Base-by-base conservation (phyloP, 2,797 vertebrate genomes). In the Hephaestus fuliginosus region DNA sequence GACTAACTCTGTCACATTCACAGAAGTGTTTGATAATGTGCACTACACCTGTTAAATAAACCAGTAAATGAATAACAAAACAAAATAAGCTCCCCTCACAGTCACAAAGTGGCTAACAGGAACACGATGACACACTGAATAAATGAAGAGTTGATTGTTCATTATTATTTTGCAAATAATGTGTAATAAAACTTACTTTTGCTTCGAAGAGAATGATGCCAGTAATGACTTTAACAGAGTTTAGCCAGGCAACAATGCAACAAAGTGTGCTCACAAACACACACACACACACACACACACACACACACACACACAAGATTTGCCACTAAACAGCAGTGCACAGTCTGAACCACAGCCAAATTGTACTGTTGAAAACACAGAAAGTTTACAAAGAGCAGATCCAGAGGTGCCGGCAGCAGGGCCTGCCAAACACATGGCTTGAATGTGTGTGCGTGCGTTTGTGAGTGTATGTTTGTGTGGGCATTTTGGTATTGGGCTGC, bases 341-440 rank as follows among this genome's bases (percentile, higher is more conserved):
- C 70, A 44, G 56, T 62, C 48, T 76, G 65, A 69, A 44, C 20
- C 39, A 13, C 39, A 18, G 65, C 65, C 65, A 76, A 10, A 36
- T 14, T 53, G 12, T 76, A 62, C 49, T 46, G 28, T 62, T 62
- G 58, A 53, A 61, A 62, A 76, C 20, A 43, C 20, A 39, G 39
- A 57, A 43, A 20, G 28, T 70, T 76, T 55, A 62, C 57, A 46
- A 55, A 46, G 57, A 62, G 41, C 60, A 70, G 66, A 46, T 77
- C 28, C 41, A 70, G 74, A 69, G 41, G 49, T 68, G 64, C 64
- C 51, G 63, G 36, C 33, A 61, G 39, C 48, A 14, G 7, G 20
- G 48, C 61, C 74, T 53, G 65, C 48, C 48, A 46, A 44, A 53
- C 71, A 76, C 39, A 53, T 61, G 65, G 56, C 56, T 62, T 63